Evolutionary conservation across 1,140 invertebrate species (phyloP), one percentile per base, ranked within the genome.

Genomic region (Bombus sylvicola): DNA sequence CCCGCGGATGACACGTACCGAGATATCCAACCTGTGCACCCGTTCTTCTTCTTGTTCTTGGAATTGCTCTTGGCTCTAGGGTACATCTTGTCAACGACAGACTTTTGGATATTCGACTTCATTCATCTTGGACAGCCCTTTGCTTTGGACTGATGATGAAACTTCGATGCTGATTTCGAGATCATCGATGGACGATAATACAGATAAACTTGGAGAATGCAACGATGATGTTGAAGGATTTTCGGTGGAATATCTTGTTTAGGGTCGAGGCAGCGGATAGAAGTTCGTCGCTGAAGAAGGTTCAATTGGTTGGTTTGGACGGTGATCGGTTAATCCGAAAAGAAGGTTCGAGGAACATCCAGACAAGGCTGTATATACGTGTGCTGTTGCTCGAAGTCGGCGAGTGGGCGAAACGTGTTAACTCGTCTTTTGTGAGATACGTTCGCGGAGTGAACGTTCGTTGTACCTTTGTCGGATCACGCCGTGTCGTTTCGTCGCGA

Each of bases 371-470:
- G 34, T n/a, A 31, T 73, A 18, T 57, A 39, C 66, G 47, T 28
- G 79, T 57, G 66, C 6, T 39, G 79, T 59, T 76, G 74, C 47
- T n/a, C 41, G 28, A 34, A 81, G 15, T 12, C 28, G 69, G 3
- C 53, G 47, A 73, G 80, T 73, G 68, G 68, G 80, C 43, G 68
- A 41, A 25, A 73, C 37, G 68, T 73, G 80, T 73, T 62, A 57
- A 73, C 69, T 57, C 47, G 80, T 59, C 47, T 81, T 81, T 72
- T 62, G 80, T 73, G 80, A 81, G 69, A 81, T 69, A 53, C 64
- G 77, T 69, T 80, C 75, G 77, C 53, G 68, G 68, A 73, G 80
- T 81, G 80, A 81, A 81, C 64, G 47, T 34, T 73, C 53, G 68
- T 57, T 41, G 28, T 57, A 71, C 37, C 37, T 81, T 79, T 28